These are phyloP conservation scores for Orchestes rusci DNA, from an alignment of 2,888 invertebrate genomes.

Conservation along the genomic window DNA sequence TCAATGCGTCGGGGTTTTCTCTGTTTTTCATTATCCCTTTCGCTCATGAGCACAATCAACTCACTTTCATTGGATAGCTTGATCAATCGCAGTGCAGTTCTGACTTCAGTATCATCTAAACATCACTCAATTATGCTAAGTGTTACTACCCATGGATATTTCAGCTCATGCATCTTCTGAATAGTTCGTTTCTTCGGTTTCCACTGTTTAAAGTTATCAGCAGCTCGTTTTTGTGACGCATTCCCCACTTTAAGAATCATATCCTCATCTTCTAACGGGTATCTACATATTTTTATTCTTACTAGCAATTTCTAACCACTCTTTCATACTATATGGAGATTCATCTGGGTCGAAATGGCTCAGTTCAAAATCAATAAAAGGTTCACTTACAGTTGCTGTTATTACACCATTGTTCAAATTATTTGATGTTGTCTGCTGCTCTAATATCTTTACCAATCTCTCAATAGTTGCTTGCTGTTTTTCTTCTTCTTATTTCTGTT, in stretches of 20 bases:
- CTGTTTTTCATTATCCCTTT: constrained; percentile 9
- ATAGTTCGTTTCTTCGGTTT: constrained; percentile 11
- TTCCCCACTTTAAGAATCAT: constrained; percentile 8
- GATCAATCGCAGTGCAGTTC: constrained; percentile 5
- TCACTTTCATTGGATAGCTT: constrained; percentile 7
- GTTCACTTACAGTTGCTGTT: not conserved
- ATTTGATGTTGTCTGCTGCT: too few species aligned
- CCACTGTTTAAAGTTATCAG: constrained; percentile 7
- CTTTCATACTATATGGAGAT: constrained; percentile 8
- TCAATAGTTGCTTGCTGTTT: too few species aligned
- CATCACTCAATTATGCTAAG: constrained; percentile 9
- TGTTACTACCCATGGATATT: constrained; percentile 6
- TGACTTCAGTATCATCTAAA: constrained; percentile 1
- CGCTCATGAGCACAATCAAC: constrained; percentile 8
- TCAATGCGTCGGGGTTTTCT: constrained; percentile 1
- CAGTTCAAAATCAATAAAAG: constrained; percentile 5
- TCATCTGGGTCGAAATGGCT: constrained; percentile 4
- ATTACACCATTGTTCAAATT: not conserved
- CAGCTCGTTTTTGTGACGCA: constrained; percentile 9
- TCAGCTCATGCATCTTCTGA: constrained; percentile 4
- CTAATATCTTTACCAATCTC: too few species aligned
- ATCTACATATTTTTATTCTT: constrained; percentile 8
- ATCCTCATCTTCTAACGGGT: constrained; percentile 6
- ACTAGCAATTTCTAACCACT: constrained; percentile 12
- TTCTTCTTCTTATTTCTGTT: too few species aligned